Percentiles rank a stretch among this genome's conserved stretches.
phyloP scores from a whole-genome alignment of 2,797 vertebrate species.

The Sebastolobus altivelis region DNA sequence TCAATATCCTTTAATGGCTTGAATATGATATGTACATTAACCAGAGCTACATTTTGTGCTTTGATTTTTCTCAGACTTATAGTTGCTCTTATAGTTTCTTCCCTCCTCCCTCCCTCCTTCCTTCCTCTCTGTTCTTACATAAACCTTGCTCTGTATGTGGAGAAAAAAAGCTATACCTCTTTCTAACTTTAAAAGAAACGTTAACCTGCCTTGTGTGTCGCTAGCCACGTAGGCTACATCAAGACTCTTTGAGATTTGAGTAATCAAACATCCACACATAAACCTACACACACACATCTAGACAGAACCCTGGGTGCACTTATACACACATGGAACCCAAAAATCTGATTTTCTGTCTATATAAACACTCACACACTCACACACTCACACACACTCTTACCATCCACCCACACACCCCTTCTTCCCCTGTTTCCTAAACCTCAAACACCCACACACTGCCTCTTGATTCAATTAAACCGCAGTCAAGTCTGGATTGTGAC shows the following conservation, averaged over 20 bases:
- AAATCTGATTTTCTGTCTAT: slow-evolving; percentile 54
- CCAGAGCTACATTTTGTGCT: slow-evolving; percentile 34
- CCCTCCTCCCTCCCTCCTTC: not conserved
- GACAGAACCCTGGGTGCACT: slow-evolving; percentile 38
- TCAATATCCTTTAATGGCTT: slow-evolving; percentile 49
- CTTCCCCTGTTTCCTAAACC: slow-evolving; percentile 57
- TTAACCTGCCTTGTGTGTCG: slow-evolving; percentile 23
- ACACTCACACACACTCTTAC: slow-evolving; percentile 1
- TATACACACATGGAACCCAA: slow-evolving; percentile 45
- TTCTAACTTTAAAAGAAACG: slow-evolving; percentile 21
- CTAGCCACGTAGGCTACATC: slow-evolving; percentile 4
- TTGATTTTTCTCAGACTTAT: slow-evolving; percentile 36
- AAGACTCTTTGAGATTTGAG: slow-evolving; percentile 32
- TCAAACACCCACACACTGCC: slow-evolving; percentile 68
- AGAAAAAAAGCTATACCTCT: not conserved
- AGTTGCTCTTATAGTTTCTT: slow-evolving; percentile 1
- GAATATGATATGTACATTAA: slow-evolving; percentile 45
- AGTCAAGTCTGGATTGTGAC: slow-evolving; percentile 61
- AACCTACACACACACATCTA: not conserved
- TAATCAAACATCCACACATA: slow-evolving; percentile 22
- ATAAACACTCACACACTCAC: slow-evolving; percentile 22
- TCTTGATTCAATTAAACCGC: slow-evolving; percentile 75
- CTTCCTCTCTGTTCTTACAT: slow-evolving; percentile 13
- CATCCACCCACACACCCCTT: slow-evolving; percentile 31
- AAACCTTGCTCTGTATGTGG: slow-evolving; percentile 13